These are phyloP conservation scores for Formica selysi DNA, from an alignment of 1,140 invertebrate genomes.

Conservation along the genomic window DNA sequence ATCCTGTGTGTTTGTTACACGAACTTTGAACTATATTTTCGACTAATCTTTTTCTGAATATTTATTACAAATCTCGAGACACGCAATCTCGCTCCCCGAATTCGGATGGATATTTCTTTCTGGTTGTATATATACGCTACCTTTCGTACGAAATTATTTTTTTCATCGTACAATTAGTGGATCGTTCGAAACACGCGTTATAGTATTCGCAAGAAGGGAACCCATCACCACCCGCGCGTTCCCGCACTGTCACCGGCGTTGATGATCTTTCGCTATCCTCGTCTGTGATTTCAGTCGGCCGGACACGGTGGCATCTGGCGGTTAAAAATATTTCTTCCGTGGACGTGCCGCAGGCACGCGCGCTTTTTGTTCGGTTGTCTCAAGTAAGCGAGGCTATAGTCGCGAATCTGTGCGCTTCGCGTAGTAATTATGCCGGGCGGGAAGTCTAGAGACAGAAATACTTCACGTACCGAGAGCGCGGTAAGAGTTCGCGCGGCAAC, in stretches of 20 bases:
- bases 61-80: slow-evolving; percentile 5
- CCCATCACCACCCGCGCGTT: slow-evolving; percentile 21
- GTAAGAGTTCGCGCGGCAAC: slow-evolving; percentile 4
- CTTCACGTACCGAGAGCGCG: slow-evolving; percentile 55
- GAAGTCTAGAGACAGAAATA: slow-evolving; percentile 70
- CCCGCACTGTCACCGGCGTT: slow-evolving; percentile 44
- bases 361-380: slow-evolving; percentile 65
- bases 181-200: neutral
- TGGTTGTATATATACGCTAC: neutral
- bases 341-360: slow-evolving; percentile 52
- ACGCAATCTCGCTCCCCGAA: slow-evolving; percentile 1
- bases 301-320: slow-evolving; percentile 69
- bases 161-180: neutral
- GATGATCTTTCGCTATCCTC: slow-evolving; percentile 31
- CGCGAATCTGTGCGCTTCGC: slow-evolving; percentile 68
- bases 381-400: slow-evolving; percentile 37
- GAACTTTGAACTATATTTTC: slow-evolving; percentile 49
- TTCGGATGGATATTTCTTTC: neutral
- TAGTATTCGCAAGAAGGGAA: neutral
- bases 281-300: slow-evolving; percentile 65
- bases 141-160: neutral
- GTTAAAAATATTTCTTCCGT: slow-evolving; percentile 75
- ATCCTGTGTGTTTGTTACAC: neutral
- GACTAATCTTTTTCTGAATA: neutral
- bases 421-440: slow-evolving; percentile 72